Conservation (phyloP, 1,140 invertebrate species). For the Metopolophium dirhodum region DNA sequence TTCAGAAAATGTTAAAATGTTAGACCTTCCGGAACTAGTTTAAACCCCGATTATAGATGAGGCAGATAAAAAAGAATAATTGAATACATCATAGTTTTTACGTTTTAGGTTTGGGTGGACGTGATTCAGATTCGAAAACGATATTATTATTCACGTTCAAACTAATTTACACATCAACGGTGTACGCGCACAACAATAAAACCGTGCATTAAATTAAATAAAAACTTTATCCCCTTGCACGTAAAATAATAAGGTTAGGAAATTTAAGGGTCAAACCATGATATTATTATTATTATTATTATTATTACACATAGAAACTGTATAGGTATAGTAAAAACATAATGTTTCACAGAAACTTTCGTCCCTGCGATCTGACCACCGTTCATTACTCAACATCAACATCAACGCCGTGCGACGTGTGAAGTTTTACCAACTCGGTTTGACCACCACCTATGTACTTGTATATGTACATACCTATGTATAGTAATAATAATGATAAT, state of each 20-base stretch:
- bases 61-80: background rate
- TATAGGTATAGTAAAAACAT: background rate
- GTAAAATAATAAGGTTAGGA: background rate
- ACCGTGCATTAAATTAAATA: background rate
- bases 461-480: background rate
- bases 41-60: background rate
- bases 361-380: background rate
- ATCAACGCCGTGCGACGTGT: background rate
- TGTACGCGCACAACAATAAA: background rate
- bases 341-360: background rate
- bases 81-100: background rate
- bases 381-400: conserved; percentile 27
- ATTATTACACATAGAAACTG: background rate
- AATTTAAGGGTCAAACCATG: background rate
- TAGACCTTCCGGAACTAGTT: background rate
- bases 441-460: background rate
- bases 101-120: background rate
- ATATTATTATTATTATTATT: background rate
- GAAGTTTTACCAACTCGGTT: background rate
- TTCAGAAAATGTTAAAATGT: background rate
- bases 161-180: background rate
- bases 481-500: background rate
- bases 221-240: background rate
- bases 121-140: background rate
- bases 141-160: background rate